These are phyloP conservation scores for Drosophila paucipuncta DNA, from an alignment of 2,888 invertebrate species.

Conservation along the genomic window DNA sequence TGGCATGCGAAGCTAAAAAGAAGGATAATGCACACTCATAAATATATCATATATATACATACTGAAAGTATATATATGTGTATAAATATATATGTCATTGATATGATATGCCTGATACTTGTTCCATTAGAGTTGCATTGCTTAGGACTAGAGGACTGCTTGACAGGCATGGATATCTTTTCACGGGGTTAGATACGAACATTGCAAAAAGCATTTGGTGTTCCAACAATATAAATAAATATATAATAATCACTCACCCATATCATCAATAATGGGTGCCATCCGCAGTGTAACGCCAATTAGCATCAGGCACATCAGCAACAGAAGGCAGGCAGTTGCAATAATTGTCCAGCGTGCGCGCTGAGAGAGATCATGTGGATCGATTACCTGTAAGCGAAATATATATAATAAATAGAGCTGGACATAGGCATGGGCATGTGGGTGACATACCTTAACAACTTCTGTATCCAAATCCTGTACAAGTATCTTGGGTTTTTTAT, in stretches of 20 bases:
- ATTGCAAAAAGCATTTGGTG: constrained; percentile 47
- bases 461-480: constrained; percentile 85
- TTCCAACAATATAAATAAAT: neutral
- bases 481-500: constrained; percentile 85
- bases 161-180: constrained; percentile 46
- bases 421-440: neutral
- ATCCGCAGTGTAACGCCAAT: constrained; percentile 96
- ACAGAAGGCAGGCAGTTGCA: constrained; percentile 94
- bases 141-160: constrained; percentile 61
- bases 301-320: constrained; percentile 94
- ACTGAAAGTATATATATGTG: neutral
- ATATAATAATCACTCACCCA: constrained; percentile 90
- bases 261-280: constrained; percentile 97
- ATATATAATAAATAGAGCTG: neutral
- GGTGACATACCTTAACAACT: constrained; percentile 83
- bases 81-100: constrained; percentile 8
- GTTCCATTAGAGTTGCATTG: constrained; percentile 66
- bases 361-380: constrained; percentile 93
- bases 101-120: constrained; percentile 53
- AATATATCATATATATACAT: constrained; percentile 11
- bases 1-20: constrained; percentile 42
- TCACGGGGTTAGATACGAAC: constrained; percentile 12
- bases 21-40: constrained; percentile 53
- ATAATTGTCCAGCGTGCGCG: constrained; percentile 96
- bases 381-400: constrained; percentile 86